Evolutionary conservation across 2,113 vertebrate species (phyloP), one percentile per base, ranked within the genome.

Genomic region (Osmerus eperlanus): DNA sequence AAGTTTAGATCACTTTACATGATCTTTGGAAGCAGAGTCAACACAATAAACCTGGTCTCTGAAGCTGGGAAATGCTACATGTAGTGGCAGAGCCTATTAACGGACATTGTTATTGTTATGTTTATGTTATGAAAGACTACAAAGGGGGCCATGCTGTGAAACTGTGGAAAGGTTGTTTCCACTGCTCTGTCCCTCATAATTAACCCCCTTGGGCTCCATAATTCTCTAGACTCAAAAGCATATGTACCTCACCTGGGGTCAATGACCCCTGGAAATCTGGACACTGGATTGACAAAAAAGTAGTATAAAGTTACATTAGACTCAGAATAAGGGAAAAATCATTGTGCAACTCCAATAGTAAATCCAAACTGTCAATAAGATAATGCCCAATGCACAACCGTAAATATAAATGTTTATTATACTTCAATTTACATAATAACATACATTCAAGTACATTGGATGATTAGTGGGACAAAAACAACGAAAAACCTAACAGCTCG

Each of bases 111-210:
- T 41, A 69, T 69, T 36, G 32, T n/a, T 2, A 66, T 73, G 67
- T 60, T 19, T 12, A 47, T 47, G 9, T 11, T 47, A 47, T 47
- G 7, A 47, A 47, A 25, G 25, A 58, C 55, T 28, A 59, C 61
- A 16, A 55, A 65, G 53, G 67, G 65, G 68, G 7, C 25, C 64
- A 56, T 19, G 72, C 67, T 76, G 63, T 80, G 52, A 75, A 69
- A 72, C 67, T 16, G 0, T 4, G 68, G 73, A 56, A 73, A 65
- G 71, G 67, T 0, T 32, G 11, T 65, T 78, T 70, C 59, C 15
- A 1, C 56, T 74, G 18, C 67, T 62, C 73, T 70, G 32, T 73
- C 11, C 60, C 62, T 29, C 23, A 63, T 75, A 80, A 76, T 81
- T 79, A 81, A 47, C 80, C 51, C 70, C 72, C 65, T 32, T 9